Evolutionary conservation across 2,113 vertebrate species (phyloP).

Genomic region (Odocoileus hemionus): DNA sequence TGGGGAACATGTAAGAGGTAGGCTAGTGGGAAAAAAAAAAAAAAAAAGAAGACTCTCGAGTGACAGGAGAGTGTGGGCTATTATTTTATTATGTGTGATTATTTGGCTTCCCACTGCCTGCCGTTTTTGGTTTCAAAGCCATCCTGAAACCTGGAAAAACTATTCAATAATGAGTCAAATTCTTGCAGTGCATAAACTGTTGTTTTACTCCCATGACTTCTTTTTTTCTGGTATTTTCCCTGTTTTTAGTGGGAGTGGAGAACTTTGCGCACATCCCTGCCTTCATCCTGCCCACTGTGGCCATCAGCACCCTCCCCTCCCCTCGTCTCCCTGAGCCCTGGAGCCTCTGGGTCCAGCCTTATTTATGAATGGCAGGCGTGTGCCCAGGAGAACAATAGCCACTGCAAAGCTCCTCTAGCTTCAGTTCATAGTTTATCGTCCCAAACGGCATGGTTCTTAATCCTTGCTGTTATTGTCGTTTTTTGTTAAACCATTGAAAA

Average conservation of each 20-base stretch:
- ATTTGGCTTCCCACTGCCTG: neutral
- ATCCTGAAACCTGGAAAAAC: slow-evolving; percentile 17
- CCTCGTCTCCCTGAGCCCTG: neutral
- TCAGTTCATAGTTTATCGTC: neutral
- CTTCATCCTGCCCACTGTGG: neutral
- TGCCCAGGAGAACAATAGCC: neutral
- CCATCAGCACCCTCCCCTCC: neutral
- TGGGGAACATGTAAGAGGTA: neutral
- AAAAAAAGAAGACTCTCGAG: neutral
- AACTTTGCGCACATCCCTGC: neutral
- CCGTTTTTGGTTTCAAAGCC: slow-evolving; percentile 28
- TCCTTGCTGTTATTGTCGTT: neutral
- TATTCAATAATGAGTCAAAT: neutral
- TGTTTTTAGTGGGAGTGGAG: neutral
- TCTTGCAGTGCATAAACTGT: neutral
- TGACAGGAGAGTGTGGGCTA: neutral
- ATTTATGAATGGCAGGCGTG: neutral
- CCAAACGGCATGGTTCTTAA: neutral
- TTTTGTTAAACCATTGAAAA: neutral
- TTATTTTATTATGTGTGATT: neutral
- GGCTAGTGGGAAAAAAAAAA: neutral
- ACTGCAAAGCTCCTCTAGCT: neutral
- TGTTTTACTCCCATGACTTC: neutral
- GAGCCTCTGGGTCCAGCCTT: neutral
- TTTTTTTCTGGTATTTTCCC: neutral